Base-by-base conservation (phyloP, 2,888 invertebrate genomes). In the Meandrusa payeni region DNA sequence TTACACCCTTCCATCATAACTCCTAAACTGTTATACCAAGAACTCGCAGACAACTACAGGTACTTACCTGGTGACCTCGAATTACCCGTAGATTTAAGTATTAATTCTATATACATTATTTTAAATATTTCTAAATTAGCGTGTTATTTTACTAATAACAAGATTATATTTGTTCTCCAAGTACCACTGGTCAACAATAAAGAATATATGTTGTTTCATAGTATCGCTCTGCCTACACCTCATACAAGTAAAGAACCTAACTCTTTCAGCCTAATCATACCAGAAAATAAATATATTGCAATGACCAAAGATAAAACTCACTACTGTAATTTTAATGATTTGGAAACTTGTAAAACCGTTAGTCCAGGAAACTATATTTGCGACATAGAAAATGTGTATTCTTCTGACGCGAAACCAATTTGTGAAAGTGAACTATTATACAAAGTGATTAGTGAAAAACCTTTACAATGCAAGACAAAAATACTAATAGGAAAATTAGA, bases 1-100 rank as follows among this genome's bases (percentile, higher is more conserved):
- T 23, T 58, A 5, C 51, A 58, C 22, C 58, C 57, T 2, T 22
- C 51, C 2, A 29, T 57, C 2, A 36, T 58, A 9, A 42, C 54
- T 1, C 55, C 53, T 0, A 33, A 11, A 3, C 47, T 50, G 29
- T 24, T 48, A 7, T 45, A 29, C 15, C 32, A 20, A 34, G 33
- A 41, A 10, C 41, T 45, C 19, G 48, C 28, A 17, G 44, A 53
- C 37, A 52, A 45, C 28, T 46, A 51, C 9, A 27, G 50, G 26
- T 28, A 41, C 7, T n/a, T 53, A 26, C 37, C 50, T 11, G 33
- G 13, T 12, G 23, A 36, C 19, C n/a, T 20, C 1, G 20, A 53
- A 31, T 44, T 53, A 3, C 42, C 50, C 26, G 34, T 49, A 19
- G 17, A 4, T n/a, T 23, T 54, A 47, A 31, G 17, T 26, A 10